These are phyloP conservation scores for Apogon talboti DNA, from an alignment of 2,797 vertebrate genomes.

Conservation along the genomic window DNA sequence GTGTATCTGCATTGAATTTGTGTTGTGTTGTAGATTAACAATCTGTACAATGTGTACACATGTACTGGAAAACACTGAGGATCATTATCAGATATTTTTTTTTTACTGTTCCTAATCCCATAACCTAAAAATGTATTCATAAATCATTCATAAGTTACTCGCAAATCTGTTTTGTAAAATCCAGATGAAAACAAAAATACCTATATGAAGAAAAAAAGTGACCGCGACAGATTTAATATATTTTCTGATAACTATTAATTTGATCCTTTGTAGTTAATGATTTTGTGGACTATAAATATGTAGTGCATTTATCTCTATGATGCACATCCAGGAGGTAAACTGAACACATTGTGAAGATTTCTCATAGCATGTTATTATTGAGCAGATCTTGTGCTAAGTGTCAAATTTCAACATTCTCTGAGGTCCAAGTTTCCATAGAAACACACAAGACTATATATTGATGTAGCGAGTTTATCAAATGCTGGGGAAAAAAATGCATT, in stretches of 20 bases:
- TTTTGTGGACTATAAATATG: neutral
- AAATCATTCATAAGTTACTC: neutral
- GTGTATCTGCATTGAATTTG: conserved; percentile 10
- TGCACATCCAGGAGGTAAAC: conserved; percentile 18
- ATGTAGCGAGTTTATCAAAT: conserved; percentile 82
- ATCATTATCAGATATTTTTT: neutral
- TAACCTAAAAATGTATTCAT: neutral
- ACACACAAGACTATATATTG: conserved; percentile 81
- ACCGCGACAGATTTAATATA: too few species aligned
- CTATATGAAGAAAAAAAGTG: neutral
- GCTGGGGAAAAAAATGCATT: conserved; percentile 70
- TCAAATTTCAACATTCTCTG: conserved; percentile 75
- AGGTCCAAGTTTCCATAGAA: conserved; percentile 85
- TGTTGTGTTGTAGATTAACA: conserved; percentile 8
- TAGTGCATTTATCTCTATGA: conserved; percentile 7
- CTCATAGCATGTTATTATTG: conserved; percentile 43
- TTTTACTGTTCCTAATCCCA: neutral
- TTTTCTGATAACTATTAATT: neutral
- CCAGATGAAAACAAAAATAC: neutral
- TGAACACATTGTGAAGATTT: conserved; percentile 32
- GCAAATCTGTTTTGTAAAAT: too few species aligned
- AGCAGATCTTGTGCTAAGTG: conserved; percentile 67
- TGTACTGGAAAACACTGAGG: neutral
- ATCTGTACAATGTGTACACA: conserved; percentile 1
- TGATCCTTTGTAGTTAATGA: conserved; percentile 15